Percentiles rank a stretch among this genome's conserved stretches.
Conservation (phyloP, 1,140 invertebrate species). For the Diorhabda elongata region DNA sequence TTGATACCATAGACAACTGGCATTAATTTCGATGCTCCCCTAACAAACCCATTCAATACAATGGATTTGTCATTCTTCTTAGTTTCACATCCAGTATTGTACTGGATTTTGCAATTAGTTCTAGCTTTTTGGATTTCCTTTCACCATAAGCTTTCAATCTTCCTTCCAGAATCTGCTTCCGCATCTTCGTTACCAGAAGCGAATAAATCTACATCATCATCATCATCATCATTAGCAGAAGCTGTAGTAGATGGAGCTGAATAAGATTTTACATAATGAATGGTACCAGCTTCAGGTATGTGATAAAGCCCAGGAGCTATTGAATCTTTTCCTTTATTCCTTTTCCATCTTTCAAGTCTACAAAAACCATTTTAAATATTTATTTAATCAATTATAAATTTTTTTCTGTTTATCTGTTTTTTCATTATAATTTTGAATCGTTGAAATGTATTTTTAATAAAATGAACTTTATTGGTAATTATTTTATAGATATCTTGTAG, state of each 20-base stretch:
- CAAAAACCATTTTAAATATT: conserved; percentile 68
- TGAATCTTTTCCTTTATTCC: conserved; percentile 72
- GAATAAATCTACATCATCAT: conserved; percentile 85
- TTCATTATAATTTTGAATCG: no score
- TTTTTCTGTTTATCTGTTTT: no score
- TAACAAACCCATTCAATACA: conserved; percentile 83
- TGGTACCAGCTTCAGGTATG: conserved; percentile 92
- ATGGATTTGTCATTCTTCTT: conserved; percentile 76
- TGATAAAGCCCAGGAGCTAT: conserved; percentile 65
- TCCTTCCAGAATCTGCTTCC: conserved; percentile 75
- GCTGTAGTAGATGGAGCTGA: conserved; percentile 51
- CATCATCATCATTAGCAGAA: conserved; percentile 53
- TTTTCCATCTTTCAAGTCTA: conserved; percentile 76
- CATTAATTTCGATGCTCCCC: conserved; percentile 92
- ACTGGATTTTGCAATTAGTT: conserved; percentile 89
- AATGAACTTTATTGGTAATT: no score
- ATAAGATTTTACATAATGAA: conserved; percentile 88
- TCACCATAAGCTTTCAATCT: conserved; percentile 85
- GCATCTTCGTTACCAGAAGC: conserved; percentile 81
- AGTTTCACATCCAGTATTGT: conserved; percentile 93
- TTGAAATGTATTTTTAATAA: no score
- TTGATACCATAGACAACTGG: conserved; percentile 94
- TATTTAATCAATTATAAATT: neutral
- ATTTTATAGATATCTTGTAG: no score
- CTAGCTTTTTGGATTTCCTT: conserved; percentile 91